Percentiles rank a stretch among this genome's conserved stretches.
These are phyloP conservation scores for Crotophaga sulcirostris DNA, from an alignment of 2,113 vertebrate species.

Conservation along the genomic window DNA sequence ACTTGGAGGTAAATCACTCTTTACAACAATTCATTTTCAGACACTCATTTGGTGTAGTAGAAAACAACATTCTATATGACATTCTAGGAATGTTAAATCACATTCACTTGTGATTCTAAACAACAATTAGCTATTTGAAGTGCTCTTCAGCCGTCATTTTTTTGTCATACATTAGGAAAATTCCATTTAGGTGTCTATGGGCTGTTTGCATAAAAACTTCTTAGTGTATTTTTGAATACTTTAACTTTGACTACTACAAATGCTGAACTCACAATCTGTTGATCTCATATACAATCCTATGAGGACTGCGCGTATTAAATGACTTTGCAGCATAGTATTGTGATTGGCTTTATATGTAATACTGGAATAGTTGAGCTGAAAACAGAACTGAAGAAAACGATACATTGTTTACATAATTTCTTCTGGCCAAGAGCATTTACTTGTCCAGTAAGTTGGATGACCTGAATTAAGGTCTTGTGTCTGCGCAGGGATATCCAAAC, in stretches of 20 bases:
- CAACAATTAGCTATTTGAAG: background rate
- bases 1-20: background rate
- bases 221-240: background rate
- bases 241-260: background rate
- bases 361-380: background rate
- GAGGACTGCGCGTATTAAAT: background rate
- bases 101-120: background rate
- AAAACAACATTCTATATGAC: background rate
- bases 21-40: background rate
- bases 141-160: background rate
- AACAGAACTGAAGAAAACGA: background rate
- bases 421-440: background rate
- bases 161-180: background rate
- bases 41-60: background rate
- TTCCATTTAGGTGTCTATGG: background rate
- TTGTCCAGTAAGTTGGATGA: background rate
- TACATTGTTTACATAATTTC: background rate
- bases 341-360: background rate
- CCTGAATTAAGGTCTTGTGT: background rate
- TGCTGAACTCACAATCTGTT: background rate
- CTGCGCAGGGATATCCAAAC: background rate
- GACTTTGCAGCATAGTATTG: background rate
- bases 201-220: background rate
- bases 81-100: background rate
- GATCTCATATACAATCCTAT: background rate